phyloP scores from a whole-genome alignment of 2,797 vertebrate species.

The Tympanoctomys barrerae region DNA sequence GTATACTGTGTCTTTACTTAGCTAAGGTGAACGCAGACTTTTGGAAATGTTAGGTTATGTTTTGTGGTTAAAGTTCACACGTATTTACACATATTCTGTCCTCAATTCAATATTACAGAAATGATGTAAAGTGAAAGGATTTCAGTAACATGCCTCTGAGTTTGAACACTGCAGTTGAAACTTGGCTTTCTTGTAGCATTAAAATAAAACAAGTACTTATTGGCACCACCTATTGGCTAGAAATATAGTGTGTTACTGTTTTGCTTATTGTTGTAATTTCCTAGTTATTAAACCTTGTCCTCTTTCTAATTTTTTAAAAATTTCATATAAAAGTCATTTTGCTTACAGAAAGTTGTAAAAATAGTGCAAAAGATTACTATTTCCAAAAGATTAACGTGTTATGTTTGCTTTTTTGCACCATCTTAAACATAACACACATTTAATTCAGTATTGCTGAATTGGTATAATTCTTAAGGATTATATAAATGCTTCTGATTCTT shows the following conservation, averaged over 20 bases:
- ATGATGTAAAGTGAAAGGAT: background rate
- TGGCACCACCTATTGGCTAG: conserved; percentile 68
- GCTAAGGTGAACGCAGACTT: background rate
- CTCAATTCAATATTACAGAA: background rate
- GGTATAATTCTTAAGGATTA: background rate
- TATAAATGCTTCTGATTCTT: background rate
- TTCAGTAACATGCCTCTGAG: background rate
- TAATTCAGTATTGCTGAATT: background rate
- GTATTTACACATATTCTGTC: background rate
- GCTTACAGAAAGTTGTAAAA: background rate
- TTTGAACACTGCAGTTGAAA: background rate
- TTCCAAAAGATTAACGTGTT: conserved; percentile 5
- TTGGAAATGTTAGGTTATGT: background rate
- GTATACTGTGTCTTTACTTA: background rate
- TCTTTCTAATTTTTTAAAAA: conserved; percentile 24
- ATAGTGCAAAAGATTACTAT: background rate
- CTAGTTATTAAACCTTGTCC: background rate
- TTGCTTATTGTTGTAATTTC: background rate
- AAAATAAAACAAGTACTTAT: conserved; percentile 44
- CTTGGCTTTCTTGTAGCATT: background rate
- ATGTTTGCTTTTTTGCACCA: background rate
- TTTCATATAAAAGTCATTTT: background rate
- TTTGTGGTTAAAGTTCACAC: background rate
- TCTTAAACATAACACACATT: background rate
- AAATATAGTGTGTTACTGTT: conserved; percentile 7